Conservation (phyloP, 2,797 vertebrate genomes). For the Acanthis flammea region DNA sequence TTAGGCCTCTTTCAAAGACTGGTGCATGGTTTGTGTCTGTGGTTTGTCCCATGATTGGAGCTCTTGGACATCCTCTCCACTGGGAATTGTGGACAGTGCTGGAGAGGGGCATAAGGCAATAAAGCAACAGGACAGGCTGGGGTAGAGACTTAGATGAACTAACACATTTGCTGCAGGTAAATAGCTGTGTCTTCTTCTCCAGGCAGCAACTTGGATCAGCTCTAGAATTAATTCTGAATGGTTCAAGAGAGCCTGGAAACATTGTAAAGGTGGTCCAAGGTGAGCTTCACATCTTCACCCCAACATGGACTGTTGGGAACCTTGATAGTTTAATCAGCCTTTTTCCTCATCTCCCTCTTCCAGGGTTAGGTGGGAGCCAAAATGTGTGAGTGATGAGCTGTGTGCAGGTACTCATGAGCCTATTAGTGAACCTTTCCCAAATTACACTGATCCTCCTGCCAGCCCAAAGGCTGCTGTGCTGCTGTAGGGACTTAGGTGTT, state of each 20-base stretch:
- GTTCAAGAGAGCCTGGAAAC: neutral
- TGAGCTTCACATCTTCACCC: neutral
- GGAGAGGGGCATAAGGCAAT: neutral
- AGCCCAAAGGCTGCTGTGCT: neutral
- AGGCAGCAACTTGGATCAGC: neutral
- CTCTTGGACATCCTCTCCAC: neutral
- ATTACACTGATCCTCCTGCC: neutral
- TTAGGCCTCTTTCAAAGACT: neutral
- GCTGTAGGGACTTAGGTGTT: neutral
- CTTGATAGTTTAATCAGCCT: neutral
- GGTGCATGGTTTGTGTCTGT: neutral
- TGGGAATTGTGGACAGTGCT: neutral
- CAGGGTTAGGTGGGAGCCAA: neutral
- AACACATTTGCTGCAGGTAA: neutral
- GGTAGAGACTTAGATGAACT: neutral
- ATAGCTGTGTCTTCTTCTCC: neutral
- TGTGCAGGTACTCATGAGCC: neutral
- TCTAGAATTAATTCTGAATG: neutral
- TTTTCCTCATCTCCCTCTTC: neutral
- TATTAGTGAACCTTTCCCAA: neutral
- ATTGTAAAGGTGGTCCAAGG: neutral
- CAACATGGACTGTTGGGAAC: neutral
- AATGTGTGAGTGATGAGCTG: neutral
- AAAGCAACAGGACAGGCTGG: neutral
- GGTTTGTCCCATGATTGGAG: neutral